Evolutionary conservation across 2,888 invertebrate genomes (phyloP).

Genomic region (Catotricha subobsoleta): DNA sequence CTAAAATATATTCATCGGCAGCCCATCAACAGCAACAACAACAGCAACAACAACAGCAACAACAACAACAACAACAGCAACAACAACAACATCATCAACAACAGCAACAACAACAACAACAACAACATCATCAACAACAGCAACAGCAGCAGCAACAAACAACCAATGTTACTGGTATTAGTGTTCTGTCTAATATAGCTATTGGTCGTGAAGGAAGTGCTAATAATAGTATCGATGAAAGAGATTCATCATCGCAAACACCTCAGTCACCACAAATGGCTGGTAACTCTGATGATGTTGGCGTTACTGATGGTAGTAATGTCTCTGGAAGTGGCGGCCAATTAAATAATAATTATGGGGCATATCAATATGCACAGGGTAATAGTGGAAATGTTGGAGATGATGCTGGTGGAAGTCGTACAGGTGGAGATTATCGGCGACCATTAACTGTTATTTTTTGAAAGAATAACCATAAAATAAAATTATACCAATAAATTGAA

Average conservation of each 20-base stretch:
- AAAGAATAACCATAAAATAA: too few relatives aligned
- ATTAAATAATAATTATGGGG: conserved; percentile 21
- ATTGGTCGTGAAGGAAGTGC: conserved; percentile 12
- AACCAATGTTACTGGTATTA: too few relatives aligned
- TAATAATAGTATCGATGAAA: neutral
- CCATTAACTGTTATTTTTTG: conserved; percentile 31
- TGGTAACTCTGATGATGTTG: too few relatives aligned
- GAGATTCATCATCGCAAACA: neutral
- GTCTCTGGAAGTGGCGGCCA: neutral
- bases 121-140: too few relatives aligned
- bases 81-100: conserved; percentile 25
- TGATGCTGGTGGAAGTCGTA: too few relatives aligned
- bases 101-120: too few relatives aligned
- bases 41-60: conserved; percentile 13
- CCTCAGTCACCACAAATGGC: too few relatives aligned
- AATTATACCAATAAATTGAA: too few relatives aligned
- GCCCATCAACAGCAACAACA: conserved; percentile 26
- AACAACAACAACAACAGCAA: conserved; percentile 18
- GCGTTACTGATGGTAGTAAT: neutral
- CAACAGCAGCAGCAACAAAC: too few relatives aligned
- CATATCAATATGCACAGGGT: conserved; percentile 19
- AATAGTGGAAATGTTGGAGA: too few relatives aligned
- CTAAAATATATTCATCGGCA: conserved; percentile 27
- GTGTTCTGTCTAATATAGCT: conserved; percentile 11
- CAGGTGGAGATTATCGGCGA: conserved; percentile 25